Base-by-base conservation (phyloP, 2,797 vertebrate species). In the Bufotes viridis region DNA sequence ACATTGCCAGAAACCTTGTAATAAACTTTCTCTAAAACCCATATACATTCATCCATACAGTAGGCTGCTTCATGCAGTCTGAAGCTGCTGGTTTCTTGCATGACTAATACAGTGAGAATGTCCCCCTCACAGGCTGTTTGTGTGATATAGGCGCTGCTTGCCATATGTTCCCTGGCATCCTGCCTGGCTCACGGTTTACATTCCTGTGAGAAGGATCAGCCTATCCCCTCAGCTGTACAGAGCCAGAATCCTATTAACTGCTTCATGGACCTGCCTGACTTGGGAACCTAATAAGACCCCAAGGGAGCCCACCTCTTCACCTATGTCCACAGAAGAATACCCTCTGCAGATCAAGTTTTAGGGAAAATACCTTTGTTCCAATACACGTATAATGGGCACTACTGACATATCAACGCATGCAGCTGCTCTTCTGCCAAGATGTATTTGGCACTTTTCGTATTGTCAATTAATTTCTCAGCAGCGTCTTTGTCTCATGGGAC, bases 101-200 rank as follows among this genome's bases (percentile, higher is more conserved):
- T 78, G 22, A 78, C 10, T 53, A 53, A 51, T 81, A 1, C 61
- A 67, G 42, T 1, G 20, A 24, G 80, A 65, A 81, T 81, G 61
- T 53, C 13, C 69, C 8, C 26, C 53, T 74, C 26, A 42, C 17
- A 24, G 72, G 29, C 63, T n/a, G 51, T 42, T 72, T 86, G 63
- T 86, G 61, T 81, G 42, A 13, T 81, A 18, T 58, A 81, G 29
- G 61, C 13, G 9, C 18, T 67, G 60, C 58, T 67, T 78, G 80
- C 81, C 81, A 84, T 88, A 72, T 88, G 61, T 29, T 84, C 65
- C 76, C 75, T 87, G 78, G 67, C 87, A 90, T 58, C 12, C 51
- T 75, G 83, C 88, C 60, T 9, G 29, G 15, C 24, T 57, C 51
- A 63, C 74, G 61, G 74, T 78, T 84, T 88, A 60, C 81, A 83